Base-by-base conservation (phyloP, 2,797 vertebrate genomes). In the Anabas testudineus region DNA sequence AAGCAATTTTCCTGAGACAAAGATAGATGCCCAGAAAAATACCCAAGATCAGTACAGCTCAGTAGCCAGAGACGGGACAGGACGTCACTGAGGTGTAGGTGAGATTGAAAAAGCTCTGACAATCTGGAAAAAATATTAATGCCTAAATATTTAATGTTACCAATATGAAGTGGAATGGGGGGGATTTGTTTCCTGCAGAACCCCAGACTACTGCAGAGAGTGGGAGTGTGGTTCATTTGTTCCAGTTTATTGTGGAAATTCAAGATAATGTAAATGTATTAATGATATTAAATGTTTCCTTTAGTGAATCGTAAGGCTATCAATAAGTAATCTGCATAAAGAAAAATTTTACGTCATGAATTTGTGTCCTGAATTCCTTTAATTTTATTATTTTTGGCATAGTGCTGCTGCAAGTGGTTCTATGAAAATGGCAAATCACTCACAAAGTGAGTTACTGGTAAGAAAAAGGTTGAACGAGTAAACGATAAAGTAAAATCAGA, bases 361-460 rank as follows among this genome's bases (percentile, higher is more conserved):
- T 14, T 43, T 2, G 2, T 1, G 12, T 24, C n/a, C 34, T 21
- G 30, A 15, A 70, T 46, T 28, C 42, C n/a, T 26, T 63, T 7
- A 22, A 39, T 55, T 6, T 34, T 47, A 42, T n/a, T n/a, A n/a
- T 18, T 10, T 67, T 49, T 41, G 39, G 10, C 30, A 0, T 46
- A 67, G 48, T 10, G 41, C 16, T 37, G 57, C 39, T 26, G 57
- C 14, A 8, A 54, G 41, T 28, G 34, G 59, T 55, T 47, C 16
- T 1, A 55, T 21, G 12, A 55, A 55, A 22, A 53, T 45, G 4
- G 45, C 45, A 58, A 57, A n/a, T n/a, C n/a, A n/a, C n/a, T n/a
- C n/a, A n/a, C n/a, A n/a, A n/a, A 36, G 34, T 13, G 34, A 36
- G 34, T 36, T 13, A 36, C 34, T 36, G 34, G 36, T 36, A 36